These are phyloP conservation scores for Hesperophylax magnus DNA, from an alignment of 1,140 invertebrate genomes.

Conservation along the genomic window DNA sequence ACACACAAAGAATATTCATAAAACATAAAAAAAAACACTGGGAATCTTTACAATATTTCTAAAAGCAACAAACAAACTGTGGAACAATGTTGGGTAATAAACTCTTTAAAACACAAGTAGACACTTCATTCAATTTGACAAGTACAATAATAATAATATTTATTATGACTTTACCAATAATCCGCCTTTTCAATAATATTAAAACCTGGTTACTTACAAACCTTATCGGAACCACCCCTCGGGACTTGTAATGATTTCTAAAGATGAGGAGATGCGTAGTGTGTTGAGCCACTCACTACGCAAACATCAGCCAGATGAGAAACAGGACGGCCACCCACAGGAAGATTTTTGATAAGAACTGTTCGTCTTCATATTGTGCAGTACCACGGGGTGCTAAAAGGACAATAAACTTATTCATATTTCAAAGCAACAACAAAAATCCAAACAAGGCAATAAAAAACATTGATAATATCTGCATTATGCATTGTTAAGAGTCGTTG, in stretches of 20 bases:
- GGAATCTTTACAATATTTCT: background rate
- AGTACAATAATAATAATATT: too few relatives aligned
- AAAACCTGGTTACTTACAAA: background rate
- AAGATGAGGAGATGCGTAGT: background rate
- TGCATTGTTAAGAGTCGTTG: too few relatives aligned
- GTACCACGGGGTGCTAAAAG: conserved; percentile 83
- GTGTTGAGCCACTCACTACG: conserved; percentile 72
- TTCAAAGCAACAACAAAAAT: too few relatives aligned
- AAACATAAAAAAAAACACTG: background rate
- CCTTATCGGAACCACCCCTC: background rate
- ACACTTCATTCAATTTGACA: too few relatives aligned
- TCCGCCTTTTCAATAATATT: too few relatives aligned
- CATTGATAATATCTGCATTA: too few relatives aligned
- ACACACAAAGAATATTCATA: background rate
- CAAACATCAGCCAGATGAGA: conserved; percentile 92
- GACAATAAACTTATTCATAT: background rate
- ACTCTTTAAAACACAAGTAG: conserved; percentile 5
- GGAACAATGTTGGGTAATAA: background rate
- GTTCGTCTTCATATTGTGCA: conserved; percentile 92
- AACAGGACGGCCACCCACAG: conserved; percentile 93
- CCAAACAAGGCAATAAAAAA: too few relatives aligned
- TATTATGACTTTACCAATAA: too few relatives aligned
- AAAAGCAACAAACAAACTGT: conserved; percentile 21
- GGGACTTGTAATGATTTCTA: conserved; percentile 12
- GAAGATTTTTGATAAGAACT: conserved; percentile 94